A percentile compares a stretch with the other conserved stretches of the same genome.
These are phyloP conservation scores for Carpatolechia fugitivella DNA, from an alignment of 2,888 invertebrate species.

Conservation along the genomic window DNA sequence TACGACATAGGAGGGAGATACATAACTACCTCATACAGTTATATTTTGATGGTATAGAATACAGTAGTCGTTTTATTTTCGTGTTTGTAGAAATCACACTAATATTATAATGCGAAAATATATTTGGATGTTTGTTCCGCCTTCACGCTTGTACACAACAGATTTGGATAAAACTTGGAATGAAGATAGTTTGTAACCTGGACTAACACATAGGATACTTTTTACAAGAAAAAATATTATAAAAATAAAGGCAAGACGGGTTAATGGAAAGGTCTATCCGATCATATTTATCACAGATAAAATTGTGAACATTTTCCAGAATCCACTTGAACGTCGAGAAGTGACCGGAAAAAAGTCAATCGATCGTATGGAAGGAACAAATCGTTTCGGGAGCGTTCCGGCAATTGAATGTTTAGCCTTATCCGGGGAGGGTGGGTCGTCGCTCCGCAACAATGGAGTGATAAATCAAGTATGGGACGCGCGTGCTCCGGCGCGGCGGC, in stretches of 20 bases:
- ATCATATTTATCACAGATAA: not conserved
- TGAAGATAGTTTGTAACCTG: too few relatives aligned
- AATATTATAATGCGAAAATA: too few relatives aligned
- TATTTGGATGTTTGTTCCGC: too few relatives aligned
- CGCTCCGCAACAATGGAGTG: constrained; percentile 73
- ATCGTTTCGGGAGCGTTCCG: constrained; percentile 71
- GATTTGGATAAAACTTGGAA: too few relatives aligned
- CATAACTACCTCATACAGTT: not conserved
- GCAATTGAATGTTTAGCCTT: constrained; percentile 76
- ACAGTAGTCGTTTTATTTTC: too few relatives aligned
- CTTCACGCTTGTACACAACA: too few relatives aligned
- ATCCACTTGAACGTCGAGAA: constrained; percentile 4
- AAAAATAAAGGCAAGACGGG: not conserved
- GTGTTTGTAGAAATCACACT: too few relatives aligned
- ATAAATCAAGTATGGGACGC: constrained; percentile 77
- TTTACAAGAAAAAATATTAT: too few relatives aligned
- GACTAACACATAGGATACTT: too few relatives aligned
- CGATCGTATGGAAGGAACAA: constrained; percentile 67
- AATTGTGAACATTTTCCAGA: not conserved
- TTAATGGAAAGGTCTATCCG: not conserved
- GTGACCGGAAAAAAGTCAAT: constrained; percentile 40
- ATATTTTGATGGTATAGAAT: not conserved
- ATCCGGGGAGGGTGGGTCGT: constrained; percentile 70
- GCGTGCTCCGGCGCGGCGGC: constrained; percentile 66
- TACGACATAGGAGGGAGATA: not conserved